Evolutionary conservation across 2,888 invertebrate genomes (phyloP).

Genomic region (Protonemura montana): DNA sequence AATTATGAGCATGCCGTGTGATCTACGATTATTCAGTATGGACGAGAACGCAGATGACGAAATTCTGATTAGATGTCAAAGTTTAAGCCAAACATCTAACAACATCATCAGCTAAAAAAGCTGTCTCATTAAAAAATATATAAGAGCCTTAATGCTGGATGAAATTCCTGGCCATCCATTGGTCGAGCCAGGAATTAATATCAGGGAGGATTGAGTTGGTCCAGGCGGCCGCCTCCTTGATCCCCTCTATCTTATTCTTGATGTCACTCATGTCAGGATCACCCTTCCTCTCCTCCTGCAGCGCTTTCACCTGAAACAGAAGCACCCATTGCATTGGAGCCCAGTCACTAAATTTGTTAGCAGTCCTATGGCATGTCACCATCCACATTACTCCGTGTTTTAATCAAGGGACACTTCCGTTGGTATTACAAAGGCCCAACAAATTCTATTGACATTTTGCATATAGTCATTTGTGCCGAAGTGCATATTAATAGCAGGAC

Average conservation of each 20-base stretch:
- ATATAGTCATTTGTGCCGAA: background rate
- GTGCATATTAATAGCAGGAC: background rate
- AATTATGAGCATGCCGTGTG: no score
- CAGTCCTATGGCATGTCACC: no score
- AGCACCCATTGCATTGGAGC: background rate
- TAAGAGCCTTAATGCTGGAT: constrained; percentile 1
- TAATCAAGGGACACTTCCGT: no score
- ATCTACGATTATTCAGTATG: no score
- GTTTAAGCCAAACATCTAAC: background rate
- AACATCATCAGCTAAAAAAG: background rate
- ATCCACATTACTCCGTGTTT: no score
- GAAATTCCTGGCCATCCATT: background rate
- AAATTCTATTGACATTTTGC: background rate
- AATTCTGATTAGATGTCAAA: no score
- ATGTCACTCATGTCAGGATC: constrained; percentile 77
- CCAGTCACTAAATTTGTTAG: no score
- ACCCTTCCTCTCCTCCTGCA: constrained; percentile 71
- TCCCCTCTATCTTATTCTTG: constrained; percentile 75
- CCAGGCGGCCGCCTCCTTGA: constrained; percentile 79
- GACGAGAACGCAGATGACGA: no score
- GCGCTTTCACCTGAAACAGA: constrained; percentile 57
- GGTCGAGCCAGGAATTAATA: constrained; percentile 75
- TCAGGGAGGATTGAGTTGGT: constrained; percentile 77
- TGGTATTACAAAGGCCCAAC: background rate
- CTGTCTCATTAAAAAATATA: background rate